These are phyloP conservation scores for Yponomeuta cagnagella DNA, from an alignment of 2,888 invertebrate genomes.

Conservation along the genomic window DNA sequence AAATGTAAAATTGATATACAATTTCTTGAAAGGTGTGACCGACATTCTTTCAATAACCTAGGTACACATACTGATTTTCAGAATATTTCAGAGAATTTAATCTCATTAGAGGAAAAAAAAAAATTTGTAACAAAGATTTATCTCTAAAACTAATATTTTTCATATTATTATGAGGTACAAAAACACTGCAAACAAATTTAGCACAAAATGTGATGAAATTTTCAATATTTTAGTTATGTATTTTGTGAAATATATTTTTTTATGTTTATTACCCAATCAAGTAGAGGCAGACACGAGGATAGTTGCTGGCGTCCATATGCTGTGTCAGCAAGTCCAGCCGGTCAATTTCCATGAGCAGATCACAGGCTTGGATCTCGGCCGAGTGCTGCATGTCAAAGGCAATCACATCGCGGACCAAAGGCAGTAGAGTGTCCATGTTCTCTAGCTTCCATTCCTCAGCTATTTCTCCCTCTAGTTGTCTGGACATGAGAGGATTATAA, in stretches of 20 bases:
- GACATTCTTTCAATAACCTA: too few relatives aligned
- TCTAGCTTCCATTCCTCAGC: conserved; percentile 87
- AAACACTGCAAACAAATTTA: too few relatives aligned
- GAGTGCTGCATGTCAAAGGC: conserved; percentile 98
- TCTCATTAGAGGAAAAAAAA: too few relatives aligned
- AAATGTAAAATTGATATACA: too few relatives aligned
- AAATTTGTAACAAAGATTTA: too few relatives aligned
- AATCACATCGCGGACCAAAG: conserved; percentile 90
- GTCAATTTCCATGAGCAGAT: conserved; percentile 98
- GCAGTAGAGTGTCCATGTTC: conserved; percentile 78
- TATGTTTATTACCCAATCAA: conserved; percentile 71
- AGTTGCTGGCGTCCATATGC: conserved; percentile 92
- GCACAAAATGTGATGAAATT: too few relatives aligned
- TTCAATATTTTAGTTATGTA: neutral
- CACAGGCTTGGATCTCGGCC: conserved; percentile 99
- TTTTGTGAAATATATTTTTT: neutral
- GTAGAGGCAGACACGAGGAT: conserved; percentile 95
- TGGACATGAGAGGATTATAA: conserved; percentile 33
- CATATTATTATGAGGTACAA: too few relatives aligned
- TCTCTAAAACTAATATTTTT: too few relatives aligned
- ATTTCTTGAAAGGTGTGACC: too few relatives aligned
- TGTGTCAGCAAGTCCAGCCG: conserved; percentile 88
- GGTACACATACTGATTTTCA: too few relatives aligned
- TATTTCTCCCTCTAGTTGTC: conserved; percentile 93
- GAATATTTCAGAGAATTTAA: too few relatives aligned